Percentiles rank a stretch among this genome's conserved stretches.
phyloP scores from a whole-genome alignment of 1,140 invertebrate species.

The Scaptomyza hsui region DNA sequence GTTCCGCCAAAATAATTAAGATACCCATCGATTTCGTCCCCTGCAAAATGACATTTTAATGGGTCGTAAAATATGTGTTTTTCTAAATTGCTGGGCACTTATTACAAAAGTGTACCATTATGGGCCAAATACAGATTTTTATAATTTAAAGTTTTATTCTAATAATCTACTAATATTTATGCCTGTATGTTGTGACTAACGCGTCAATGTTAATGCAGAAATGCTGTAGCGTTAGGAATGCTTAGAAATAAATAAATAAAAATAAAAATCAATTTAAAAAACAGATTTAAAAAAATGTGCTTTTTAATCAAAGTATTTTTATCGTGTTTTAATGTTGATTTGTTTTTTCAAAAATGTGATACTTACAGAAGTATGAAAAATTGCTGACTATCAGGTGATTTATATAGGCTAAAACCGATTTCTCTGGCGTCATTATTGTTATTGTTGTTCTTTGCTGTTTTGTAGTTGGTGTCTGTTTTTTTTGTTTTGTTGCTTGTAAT shows the following conservation, averaged over 20 bases:
- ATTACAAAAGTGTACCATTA: neutral
- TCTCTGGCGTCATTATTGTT: conserved; percentile 77
- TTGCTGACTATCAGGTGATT: conserved; percentile 83
- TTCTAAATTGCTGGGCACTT: neutral
- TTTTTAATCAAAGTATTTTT: no score
- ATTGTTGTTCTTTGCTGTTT: conserved; percentile 26
- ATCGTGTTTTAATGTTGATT: no score
- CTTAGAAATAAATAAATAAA: no score
- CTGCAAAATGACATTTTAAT: conserved; percentile 70
- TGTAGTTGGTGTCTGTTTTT: conserved; percentile 28
- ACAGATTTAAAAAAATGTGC: no score
- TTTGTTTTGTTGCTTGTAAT: conserved; percentile 26
- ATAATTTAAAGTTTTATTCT: no score
- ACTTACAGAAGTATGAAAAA: conserved; percentile 83
- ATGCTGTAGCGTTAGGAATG: no score
- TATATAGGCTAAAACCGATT: conserved; percentile 79
- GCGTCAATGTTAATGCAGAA: no score
- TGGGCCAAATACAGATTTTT: neutral
- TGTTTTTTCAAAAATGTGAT: conserved; percentile 5
- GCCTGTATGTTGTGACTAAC: no score
- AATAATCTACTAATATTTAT: no score
- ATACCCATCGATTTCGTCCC: conserved; percentile 90
- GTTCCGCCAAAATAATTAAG: conserved; percentile 90
- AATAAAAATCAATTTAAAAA: no score
- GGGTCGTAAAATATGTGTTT: neutral